phyloP scores from a whole-genome alignment of 1,140 invertebrate species.

The Mya arenaria region DNA sequence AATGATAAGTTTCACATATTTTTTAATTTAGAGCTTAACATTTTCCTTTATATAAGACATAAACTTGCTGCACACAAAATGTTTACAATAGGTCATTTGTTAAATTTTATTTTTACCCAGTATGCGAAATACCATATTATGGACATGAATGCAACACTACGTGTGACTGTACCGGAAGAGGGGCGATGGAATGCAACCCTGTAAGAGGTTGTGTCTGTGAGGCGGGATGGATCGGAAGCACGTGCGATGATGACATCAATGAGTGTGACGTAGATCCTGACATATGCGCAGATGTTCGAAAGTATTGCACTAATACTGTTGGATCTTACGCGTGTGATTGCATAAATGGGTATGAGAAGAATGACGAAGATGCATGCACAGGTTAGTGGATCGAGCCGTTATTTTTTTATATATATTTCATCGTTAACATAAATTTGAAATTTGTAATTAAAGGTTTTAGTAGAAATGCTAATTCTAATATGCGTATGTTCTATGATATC shows the following conservation, averaged over 20 bases:
- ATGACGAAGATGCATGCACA: neutral
- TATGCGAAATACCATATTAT: neutral
- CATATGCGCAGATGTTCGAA: slow-evolving; percentile 10
- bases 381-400: too few species aligned
- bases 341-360: neutral
- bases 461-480: too few species aligned
- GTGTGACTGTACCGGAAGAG: slow-evolving; percentile 33
- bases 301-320: neutral
- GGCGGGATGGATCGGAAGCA: slow-evolving; percentile 17
- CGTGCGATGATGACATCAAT: slow-evolving; percentile 37
- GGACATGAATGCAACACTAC: slow-evolving; percentile 3
- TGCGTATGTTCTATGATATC: too few species aligned
- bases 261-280: neutral
- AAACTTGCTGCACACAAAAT: neutral
- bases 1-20: too few species aligned
- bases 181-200: slow-evolving; percentile 11
- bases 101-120: too few species aligned
- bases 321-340: slow-evolving; percentile 31
- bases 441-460: too few species aligned
- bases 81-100: too few species aligned
- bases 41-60: neutral
- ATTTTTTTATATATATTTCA: too few species aligned
- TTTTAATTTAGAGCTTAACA: neutral
- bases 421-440: too few species aligned
- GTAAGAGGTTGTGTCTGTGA: slow-evolving; percentile 31